A percentile compares a stretch with the other conserved stretches of the same genome.
phyloP scores from a whole-genome alignment of 2,113 vertebrate species.

The Xenus cinereus region DNA sequence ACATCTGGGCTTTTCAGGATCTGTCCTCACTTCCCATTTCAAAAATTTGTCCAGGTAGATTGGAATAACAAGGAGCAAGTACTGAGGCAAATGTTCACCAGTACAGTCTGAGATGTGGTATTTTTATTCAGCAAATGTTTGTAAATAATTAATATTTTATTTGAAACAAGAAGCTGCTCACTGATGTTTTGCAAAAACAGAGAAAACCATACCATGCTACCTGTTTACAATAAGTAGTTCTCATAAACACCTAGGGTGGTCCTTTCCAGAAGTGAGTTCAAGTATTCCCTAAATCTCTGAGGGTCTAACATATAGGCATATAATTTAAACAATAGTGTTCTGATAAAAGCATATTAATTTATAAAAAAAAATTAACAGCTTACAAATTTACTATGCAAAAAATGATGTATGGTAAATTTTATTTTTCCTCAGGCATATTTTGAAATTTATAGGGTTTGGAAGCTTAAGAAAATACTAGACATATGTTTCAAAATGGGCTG shows the following conservation, averaged over 20 bases:
- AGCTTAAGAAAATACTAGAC: slow-evolving; percentile 65
- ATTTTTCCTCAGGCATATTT: slow-evolving; percentile 51
- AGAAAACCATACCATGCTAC: background rate
- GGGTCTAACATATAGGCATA: background rate
- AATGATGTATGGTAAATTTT: slow-evolving; percentile 28
- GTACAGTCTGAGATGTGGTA: background rate
- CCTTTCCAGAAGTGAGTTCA: background rate
- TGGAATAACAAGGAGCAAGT: background rate
- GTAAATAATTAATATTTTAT: background rate
- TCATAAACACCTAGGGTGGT: background rate
- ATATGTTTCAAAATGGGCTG: slow-evolving; percentile 39
- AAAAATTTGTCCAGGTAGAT: background rate
- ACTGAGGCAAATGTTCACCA: background rate
- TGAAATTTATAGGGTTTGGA: slow-evolving; percentile 53
- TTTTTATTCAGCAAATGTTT: background rate
- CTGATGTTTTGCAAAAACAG: background rate
- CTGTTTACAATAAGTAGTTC: background rate
- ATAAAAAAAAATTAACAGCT: background rate
- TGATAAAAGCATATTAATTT: slow-evolving; percentile 18
- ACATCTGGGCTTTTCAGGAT: background rate
- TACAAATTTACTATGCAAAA: slow-evolving; percentile 48
- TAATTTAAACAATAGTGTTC: background rate
- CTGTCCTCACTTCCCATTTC: background rate
- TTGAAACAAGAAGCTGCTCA: background rate
- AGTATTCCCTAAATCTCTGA: background rate